Evolutionary conservation across 1,140 invertebrate species (phyloP).

Genomic region (Helicoverpa zea): DNA sequence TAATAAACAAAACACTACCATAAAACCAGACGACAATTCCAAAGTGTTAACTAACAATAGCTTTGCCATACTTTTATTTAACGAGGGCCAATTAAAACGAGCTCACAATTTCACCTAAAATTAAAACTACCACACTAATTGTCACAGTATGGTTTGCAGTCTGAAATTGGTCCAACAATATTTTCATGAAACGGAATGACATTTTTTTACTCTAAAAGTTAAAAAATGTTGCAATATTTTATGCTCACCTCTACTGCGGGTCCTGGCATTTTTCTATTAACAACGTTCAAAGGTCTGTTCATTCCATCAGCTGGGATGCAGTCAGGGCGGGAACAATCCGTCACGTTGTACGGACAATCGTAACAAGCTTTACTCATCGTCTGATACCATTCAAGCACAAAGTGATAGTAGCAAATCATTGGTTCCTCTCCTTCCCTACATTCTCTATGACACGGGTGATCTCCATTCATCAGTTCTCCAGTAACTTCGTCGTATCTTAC

Average conservation of each 20-base stretch:
- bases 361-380: slow-evolving; percentile 96
- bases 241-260: slow-evolving; percentile 92
- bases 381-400: slow-evolving; percentile 92
- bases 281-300: slow-evolving; percentile 90
- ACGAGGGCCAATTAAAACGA: slow-evolving; percentile 24
- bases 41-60: slow-evolving; percentile 22
- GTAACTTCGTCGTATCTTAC: slow-evolving; percentile 79
- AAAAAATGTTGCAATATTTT: background rate
- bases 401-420: slow-evolving; percentile 91
- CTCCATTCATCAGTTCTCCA: slow-evolving; percentile 74
- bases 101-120: slow-evolving; percentile 14
- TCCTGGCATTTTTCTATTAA: slow-evolving; percentile 96
- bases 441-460: slow-evolving; percentile 85
- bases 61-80: slow-evolving; percentile 1
- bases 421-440: slow-evolving; percentile 85
- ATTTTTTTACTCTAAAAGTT: background rate
- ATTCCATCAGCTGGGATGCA: slow-evolving; percentile 95
- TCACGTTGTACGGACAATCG: slow-evolving; percentile 92
- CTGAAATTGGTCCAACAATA: background rate
- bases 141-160: slow-evolving; percentile 2
- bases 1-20: background rate
- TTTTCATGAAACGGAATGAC: background rate
- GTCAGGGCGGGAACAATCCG: slow-evolving; percentile 92
- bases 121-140: slow-evolving; percentile 25
- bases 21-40: background rate